Evolutionary conservation across 1,140 invertebrate genomes (phyloP).

Genomic region (Bathynomus jamesi): DNA sequence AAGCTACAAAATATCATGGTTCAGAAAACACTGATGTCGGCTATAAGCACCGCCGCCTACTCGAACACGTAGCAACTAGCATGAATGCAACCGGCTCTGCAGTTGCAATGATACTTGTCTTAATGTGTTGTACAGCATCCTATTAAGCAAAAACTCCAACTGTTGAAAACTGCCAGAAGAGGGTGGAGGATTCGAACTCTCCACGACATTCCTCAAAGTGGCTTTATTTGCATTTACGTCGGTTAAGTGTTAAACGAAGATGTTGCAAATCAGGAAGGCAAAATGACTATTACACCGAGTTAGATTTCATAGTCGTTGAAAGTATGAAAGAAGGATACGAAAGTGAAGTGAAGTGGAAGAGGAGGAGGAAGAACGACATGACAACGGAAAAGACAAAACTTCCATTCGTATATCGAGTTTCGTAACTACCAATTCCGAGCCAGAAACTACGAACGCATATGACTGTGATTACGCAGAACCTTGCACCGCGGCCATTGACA

Average conservation of each 20-base stretch:
- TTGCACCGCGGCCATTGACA: too few relatives aligned
- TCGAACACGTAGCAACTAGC: slow-evolving; percentile 75
- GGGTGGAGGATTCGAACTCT: slow-evolving; percentile 94
- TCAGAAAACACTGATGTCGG: slow-evolving; percentile 55
- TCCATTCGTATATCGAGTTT: too few relatives aligned
- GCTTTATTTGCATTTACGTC: slow-evolving; percentile 92
- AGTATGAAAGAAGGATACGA: slow-evolving; percentile 80
- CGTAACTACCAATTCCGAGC: too few relatives aligned
- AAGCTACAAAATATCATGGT: slow-evolving; percentile 52
- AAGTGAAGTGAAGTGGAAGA: slow-evolving; percentile 57
- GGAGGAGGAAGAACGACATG: too few relatives aligned
- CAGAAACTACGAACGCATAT: too few relatives aligned
- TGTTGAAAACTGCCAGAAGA: slow-evolving; percentile 73
- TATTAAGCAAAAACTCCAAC: slow-evolving; percentile 69
- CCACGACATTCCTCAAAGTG: slow-evolving; percentile 87
- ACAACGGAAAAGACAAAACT: too few relatives aligned
- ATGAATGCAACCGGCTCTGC: slow-evolving; percentile 95
- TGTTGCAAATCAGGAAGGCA: slow-evolving; percentile 73
- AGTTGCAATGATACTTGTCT: slow-evolving; percentile 71
- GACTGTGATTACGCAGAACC: too few relatives aligned
- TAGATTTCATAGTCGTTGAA: slow-evolving; percentile 92
- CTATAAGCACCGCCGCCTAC: slow-evolving; percentile 71
- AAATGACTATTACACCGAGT: slow-evolving; percentile 91
- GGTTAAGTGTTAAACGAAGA: slow-evolving; percentile 85
- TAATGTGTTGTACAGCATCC: slow-evolving; percentile 84